phyloP scores from a whole-genome alignment of 1,140 invertebrate species.

The Xylocopa sonorina region DNA sequence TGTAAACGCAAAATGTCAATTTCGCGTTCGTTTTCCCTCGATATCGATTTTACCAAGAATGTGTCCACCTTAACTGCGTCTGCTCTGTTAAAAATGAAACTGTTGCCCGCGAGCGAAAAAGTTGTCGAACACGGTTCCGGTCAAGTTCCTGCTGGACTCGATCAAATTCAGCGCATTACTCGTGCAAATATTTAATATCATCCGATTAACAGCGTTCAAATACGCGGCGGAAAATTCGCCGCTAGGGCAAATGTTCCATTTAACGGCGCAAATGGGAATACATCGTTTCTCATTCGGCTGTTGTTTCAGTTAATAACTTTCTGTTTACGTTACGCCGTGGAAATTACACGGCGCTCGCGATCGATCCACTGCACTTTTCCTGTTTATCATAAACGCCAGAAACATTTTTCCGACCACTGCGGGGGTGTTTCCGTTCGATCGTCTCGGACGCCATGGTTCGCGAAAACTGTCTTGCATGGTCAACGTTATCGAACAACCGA shows the following conservation, averaged over 20 bases:
- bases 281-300: slow-evolving; percentile 43
- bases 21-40: slow-evolving; percentile 23
- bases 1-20: slow-evolving; percentile 57
- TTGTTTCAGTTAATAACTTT: slow-evolving; percentile 41
- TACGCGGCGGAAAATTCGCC: slow-evolving; percentile 52
- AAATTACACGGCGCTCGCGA: background rate
- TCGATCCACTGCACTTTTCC: slow-evolving; percentile 8
- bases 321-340: slow-evolving; percentile 26
- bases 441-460: background rate
- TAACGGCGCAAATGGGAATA: slow-evolving; percentile 34
- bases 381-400: slow-evolving; percentile 4
- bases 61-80: no score
- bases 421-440: slow-evolving; percentile 1
- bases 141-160: background rate
- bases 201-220: slow-evolving; percentile 46
- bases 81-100: no score
- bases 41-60: no score
- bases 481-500: slow-evolving; percentile 31
- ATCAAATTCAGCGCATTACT: slow-evolving; percentile 24
- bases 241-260: slow-evolving; percentile 35
- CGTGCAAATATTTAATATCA: slow-evolving; percentile 42
- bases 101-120: no score
- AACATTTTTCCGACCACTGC: background rate
- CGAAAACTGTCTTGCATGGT: background rate
- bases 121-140: no score